These are phyloP conservation scores for Beroe ovata DNA, from an alignment of 37 sponge, comb jelly and placozoan species.

Conservation along the genomic window DNA sequence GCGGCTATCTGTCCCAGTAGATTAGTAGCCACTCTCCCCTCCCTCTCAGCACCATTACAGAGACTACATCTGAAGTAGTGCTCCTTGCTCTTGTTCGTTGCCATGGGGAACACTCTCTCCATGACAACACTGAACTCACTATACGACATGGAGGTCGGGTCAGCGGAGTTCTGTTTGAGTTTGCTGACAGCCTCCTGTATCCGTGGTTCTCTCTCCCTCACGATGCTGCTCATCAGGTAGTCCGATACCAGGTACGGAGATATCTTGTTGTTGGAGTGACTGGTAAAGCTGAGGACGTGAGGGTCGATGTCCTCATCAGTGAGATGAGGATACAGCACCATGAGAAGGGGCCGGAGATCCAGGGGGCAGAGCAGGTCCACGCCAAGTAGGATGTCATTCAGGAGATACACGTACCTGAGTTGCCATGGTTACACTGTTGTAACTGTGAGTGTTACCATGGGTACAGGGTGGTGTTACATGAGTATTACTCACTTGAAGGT, in stretches of 20 bases:
- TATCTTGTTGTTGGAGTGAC: conserved; percentile 24
- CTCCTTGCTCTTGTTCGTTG: conserved; percentile 66
- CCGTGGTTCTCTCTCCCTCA: conserved; percentile 39
- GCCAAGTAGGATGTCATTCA: conserved; percentile 61
- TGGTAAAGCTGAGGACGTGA: conserved; percentile 25
- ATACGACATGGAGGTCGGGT: background rate
- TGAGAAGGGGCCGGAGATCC: conserved; percentile 49
- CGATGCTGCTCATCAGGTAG: conserved; percentile 39
- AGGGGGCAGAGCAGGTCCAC: conserved; percentile 48
- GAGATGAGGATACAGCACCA: conserved; percentile 58
- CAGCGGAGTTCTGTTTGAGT: conserved; percentile 8
- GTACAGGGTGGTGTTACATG: background rate
- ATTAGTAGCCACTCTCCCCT: background rate
- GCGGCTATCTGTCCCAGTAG: conserved; percentile 48
- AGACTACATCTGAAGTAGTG: conserved; percentile 35
- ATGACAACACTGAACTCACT: conserved; percentile 7
- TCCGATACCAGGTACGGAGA: conserved; percentile 44
- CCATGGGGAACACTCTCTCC: conserved; percentile 47
- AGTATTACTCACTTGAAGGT: conserved; percentile 11
- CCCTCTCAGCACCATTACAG: background rate
- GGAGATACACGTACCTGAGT: conserved; percentile 58
- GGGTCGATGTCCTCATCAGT: conserved; percentile 64
- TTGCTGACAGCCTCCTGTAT: conserved; percentile 20
- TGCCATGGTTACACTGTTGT: no score
- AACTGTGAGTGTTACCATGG: background rate